Percentiles rank a stretch among this genome's conserved stretches.
phyloP scores from a whole-genome alignment of 1,140 invertebrate species.

The Aphidius ervi region DNA sequence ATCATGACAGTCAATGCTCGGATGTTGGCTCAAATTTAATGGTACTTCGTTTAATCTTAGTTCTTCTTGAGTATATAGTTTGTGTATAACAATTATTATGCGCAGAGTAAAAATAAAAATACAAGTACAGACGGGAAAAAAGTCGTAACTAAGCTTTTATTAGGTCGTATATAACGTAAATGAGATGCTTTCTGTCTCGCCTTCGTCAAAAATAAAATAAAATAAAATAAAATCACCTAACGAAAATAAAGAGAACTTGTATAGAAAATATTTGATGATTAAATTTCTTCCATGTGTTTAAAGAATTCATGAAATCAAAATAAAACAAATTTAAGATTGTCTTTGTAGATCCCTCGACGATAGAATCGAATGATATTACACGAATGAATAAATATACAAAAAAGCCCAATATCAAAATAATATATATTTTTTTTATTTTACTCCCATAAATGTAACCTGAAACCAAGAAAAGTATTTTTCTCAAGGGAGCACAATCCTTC shows the following conservation, averaged over 20 bases:
- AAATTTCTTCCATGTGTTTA: neutral
- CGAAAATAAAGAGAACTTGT: constrained; percentile 36
- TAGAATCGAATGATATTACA: constrained; percentile 23
- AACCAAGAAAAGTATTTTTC: no score
- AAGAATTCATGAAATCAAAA: neutral
- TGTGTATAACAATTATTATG: no score
- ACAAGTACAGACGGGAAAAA: constrained; percentile 14
- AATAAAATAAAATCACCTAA: constrained; percentile 40
- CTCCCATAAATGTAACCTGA: neutral
- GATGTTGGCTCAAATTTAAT: no score
- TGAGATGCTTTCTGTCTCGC: constrained; percentile 48
- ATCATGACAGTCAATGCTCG: no score
- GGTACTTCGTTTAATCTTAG: no score
- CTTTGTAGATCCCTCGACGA: constrained; percentile 12
- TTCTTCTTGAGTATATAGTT: no score
- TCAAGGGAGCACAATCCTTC: no score
- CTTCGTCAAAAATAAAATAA: constrained; percentile 46
- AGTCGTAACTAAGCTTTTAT: constrained; percentile 52
- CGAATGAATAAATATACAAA: constrained; percentile 15
- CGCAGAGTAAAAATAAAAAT: no score
- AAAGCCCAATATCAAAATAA: neutral
- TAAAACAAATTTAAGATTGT: neutral
- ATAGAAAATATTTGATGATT: constrained; percentile 5
- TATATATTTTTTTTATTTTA: neutral
- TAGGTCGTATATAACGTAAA: constrained; percentile 45